Evolutionary conservation across 2,888 invertebrate species (phyloP), one percentile per base, ranked within the genome.

Genomic region (Machimus atricapillus): DNA sequence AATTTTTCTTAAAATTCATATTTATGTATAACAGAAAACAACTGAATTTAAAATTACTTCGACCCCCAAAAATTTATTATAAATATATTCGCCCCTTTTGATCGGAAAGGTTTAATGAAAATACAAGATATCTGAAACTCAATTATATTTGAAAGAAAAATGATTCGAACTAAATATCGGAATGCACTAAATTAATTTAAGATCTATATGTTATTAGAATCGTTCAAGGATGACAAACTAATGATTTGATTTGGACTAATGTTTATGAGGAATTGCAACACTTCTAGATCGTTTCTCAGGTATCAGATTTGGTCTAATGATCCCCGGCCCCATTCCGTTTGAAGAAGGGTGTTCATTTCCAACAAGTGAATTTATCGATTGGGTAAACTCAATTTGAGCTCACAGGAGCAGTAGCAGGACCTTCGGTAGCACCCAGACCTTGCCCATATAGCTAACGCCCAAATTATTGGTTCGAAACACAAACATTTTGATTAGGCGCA

Each of bases 381-480:
- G 23, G 27, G 27, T 4, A 66, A 27, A 66, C 27, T 66, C 66
- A 66, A 66, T 23, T 23, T 12, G 27, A 66, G 66, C 66, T 23
- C 66, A 27, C 66, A 12, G 27, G 19, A 66, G 66, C 19, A 58
- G 19, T 9, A 58, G 23, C 9, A 23, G 19, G 66, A 23, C 19
- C 66, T 19, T 66, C 66, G 12, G 66, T 23, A 23, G 66, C 66
- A 66, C 66, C 66, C 19, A 19, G 66, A 12, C n/a, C 52, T 52
- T 16, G 27, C 23, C 19, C 66, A 66, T 23, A 12, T 27, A 66
- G 66, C 66, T 66, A 52, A 66, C 66, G 66, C 85, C 76, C 37
- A 85, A 85, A 85, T 76, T 85, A 79, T 79, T 79, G 79, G 79
- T 79, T 79, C 52, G 19, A 27, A 52, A 31, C 52, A 52, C 79